Evolutionary conservation across 1,140 invertebrate genomes (phyloP), one percentile per base, ranked within the genome.

Genomic region (Phymorhynchus buccinoides): DNA sequence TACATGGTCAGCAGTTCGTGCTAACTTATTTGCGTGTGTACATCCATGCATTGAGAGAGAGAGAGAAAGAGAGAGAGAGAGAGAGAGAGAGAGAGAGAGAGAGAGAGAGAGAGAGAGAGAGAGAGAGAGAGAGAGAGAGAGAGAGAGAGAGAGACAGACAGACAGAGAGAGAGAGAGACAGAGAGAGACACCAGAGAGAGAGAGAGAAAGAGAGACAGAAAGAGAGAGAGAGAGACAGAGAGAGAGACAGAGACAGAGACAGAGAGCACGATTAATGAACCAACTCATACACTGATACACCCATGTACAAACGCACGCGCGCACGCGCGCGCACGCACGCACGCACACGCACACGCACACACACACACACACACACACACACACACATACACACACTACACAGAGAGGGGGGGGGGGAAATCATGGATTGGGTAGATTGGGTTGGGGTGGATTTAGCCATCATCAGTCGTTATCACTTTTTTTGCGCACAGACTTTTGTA

Each of bases 71-170:
- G 32, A 35, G 27, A 71, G 27, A 71, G 66, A 71, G 32, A 71
- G 32, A n/a, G 66, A 71, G 66, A 35, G 27, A 30, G 66, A 35
- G 32, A 30, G 66, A 30, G 27, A 30, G 32, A 71, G 66, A 35
- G 66, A 35, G 66, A 35, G 66, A 71, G 27, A n/a, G 32, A 30
- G 12, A 75, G 12, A 75, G 71, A 75, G 71, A 75, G 71, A 75
- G 66, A 32, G 66, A 32, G 66, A 71, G 22, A 22, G 66, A 71
- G 66, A 71, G 66, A 71, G 66, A 37, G 30, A 37, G 32, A 75
- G 32, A 37, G 71, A 75, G 32, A 35, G 32, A 32, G 12, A 1
- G 39, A 37, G 27, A 75, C 6, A 37, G 39, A 7, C 12, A 75
- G 6, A 75, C 14, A 41, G 32, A 75, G 32, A 37, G 71, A 75